A percentile compares a stretch with the other conserved stretches of the same genome.
phyloP scores from a whole-genome alignment of 2,113 vertebrate genomes.

The Chloropsis hardwickii region DNA sequence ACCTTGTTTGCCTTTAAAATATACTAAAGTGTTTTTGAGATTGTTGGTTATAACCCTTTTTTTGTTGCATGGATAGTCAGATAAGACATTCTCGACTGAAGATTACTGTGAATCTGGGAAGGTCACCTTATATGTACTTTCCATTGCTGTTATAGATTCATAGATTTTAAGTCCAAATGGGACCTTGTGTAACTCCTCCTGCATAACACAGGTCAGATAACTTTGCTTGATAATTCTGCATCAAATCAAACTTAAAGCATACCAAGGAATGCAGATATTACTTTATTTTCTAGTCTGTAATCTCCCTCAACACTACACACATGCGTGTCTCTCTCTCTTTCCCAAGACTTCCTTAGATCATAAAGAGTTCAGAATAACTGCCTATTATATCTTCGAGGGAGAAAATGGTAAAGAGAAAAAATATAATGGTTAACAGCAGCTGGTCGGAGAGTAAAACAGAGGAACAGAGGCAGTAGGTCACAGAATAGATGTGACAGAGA shows the following conservation, averaged over 20 bases:
- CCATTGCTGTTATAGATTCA: conserved; percentile 17
- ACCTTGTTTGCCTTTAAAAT: not conserved
- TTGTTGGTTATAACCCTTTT: not conserved
- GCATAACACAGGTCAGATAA: not conserved
- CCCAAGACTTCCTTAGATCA: not conserved
- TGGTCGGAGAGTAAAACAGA: conserved; percentile 55
- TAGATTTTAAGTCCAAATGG: conserved; percentile 39
- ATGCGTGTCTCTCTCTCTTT: not conserved
- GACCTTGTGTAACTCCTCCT: not conserved
- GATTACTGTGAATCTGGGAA: not conserved
- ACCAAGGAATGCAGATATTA: not conserved
- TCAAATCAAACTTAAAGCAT: not conserved
- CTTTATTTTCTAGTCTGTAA: not conserved
- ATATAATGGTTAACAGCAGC: conserved; percentile 50
- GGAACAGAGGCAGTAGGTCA: conserved; percentile 56
- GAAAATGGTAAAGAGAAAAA: conserved; percentile 39
- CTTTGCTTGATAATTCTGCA: conserved; percentile 35
- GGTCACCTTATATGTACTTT: conserved; percentile 1
- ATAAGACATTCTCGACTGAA: not conserved
- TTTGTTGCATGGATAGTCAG: not conserved
- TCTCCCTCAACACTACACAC: not conserved
- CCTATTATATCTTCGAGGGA: conserved; percentile 30
- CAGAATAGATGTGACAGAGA: conserved; percentile 52
- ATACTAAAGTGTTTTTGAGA: not conserved
- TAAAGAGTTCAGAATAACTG: conserved; percentile 11